Evolutionary conservation across 2,888 invertebrate genomes (phyloP).

Genomic region (Cryptocephalus primarius): DNA sequence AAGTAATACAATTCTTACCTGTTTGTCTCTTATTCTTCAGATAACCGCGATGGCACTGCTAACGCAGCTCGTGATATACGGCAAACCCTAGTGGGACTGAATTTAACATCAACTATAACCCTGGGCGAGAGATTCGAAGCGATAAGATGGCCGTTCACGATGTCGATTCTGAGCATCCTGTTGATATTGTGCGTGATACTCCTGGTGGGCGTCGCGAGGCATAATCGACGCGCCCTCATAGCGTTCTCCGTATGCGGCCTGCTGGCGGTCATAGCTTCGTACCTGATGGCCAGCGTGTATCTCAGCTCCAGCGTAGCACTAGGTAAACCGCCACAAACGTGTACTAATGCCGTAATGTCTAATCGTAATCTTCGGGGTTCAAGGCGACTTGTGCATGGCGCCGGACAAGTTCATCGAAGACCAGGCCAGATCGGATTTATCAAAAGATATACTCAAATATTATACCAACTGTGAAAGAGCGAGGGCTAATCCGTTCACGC

Average conservation of each 20-base stretch:
- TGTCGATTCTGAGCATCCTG: conserved; percentile 75
- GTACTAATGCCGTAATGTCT: not conserved
- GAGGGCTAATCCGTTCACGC: conserved; percentile 71
- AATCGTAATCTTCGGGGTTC: not conserved
- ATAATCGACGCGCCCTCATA: conserved; percentile 81
- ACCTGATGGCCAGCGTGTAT: conserved; percentile 81
- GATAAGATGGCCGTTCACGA: conserved; percentile 75
- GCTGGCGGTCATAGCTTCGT: conserved; percentile 78
- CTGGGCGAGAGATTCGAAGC: conserved; percentile 63
- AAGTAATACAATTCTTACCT: too few relatives aligned
- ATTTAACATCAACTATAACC: conserved; percentile 49
- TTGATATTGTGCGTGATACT: conserved; percentile 81
- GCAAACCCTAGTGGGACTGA: conserved; percentile 52
- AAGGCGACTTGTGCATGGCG: conserved; percentile 59
- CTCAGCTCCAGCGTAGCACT: conserved; percentile 72
- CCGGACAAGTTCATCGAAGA: conserved; percentile 41
- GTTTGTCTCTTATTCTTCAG: conserved; percentile 1
- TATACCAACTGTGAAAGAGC: conserved; percentile 77
- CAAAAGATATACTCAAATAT: conserved; percentile 32
- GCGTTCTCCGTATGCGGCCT: conserved; percentile 80
- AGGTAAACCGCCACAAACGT: conserved; percentile 45
- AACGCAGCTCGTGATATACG: conserved; percentile 68
- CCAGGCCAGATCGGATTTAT: conserved; percentile 31
- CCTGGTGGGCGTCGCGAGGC: conserved; percentile 78
- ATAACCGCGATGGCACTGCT: conserved; percentile 62